These are phyloP conservation scores for Bombus sylvicola DNA, from an alignment of 1,140 invertebrate species.

Conservation along the genomic window DNA sequence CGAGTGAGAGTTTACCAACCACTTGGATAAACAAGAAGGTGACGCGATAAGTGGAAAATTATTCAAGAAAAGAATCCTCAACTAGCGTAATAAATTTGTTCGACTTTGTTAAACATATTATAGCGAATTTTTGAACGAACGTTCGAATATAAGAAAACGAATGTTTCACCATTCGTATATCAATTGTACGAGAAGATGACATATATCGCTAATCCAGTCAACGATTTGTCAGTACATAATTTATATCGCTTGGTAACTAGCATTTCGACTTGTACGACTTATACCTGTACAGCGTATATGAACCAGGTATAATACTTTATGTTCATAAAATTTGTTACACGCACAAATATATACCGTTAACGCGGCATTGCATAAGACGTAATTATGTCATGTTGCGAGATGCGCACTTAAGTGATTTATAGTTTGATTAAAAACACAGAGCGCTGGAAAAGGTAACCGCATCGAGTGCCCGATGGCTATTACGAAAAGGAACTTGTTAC, in stretches of 20 bases:
- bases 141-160: not conserved
- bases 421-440: constrained; percentile 3
- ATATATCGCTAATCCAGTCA: not conserved
- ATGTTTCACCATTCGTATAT: too few species aligned
- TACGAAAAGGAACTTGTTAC: not conserved
- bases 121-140: not conserved
- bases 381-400: not conserved
- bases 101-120: not conserved
- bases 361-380: not conserved
- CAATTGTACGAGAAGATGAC: not conserved
- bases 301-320: not conserved
- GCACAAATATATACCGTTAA: not conserved
- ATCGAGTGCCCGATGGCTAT: not conserved
- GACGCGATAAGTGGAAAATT: not conserved
- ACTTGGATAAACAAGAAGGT: not conserved
- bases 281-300: too few species aligned
- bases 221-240: not conserved
- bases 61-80: too few species aligned
- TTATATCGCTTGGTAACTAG: not conserved
- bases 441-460: not conserved
- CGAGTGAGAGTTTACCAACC: not conserved
- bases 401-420: not conserved
- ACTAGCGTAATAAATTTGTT: too few species aligned
- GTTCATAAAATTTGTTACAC: not conserved
- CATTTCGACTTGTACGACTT: not conserved